Evolutionary conservation across 1,140 invertebrate species (phyloP).

Genomic region (Achroia grisella): DNA sequence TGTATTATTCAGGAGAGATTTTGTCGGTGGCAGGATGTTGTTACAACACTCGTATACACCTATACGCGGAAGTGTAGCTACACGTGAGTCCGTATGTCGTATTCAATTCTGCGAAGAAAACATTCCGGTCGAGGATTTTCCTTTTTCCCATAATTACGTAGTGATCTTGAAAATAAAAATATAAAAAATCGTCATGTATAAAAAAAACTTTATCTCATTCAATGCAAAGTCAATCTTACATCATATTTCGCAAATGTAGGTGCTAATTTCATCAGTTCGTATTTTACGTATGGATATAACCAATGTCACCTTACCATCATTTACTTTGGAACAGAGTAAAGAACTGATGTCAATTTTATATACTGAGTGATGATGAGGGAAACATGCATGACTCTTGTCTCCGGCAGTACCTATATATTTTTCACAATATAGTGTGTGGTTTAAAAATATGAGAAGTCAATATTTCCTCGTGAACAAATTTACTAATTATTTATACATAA

Average conservation of each 20-base stretch:
- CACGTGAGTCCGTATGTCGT: neutral
- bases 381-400: no score
- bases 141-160: conserved; percentile 5
- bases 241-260: conserved; percentile 31
- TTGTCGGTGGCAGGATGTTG: conserved; percentile 33
- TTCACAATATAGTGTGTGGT: no score
- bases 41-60: conserved; percentile 16
- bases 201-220: no score
- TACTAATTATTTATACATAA: no score
- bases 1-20: conserved; percentile 20
- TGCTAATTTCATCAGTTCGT: conserved; percentile 40
- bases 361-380: no score
- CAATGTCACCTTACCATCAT: conserved; percentile 40
- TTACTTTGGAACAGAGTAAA: conserved; percentile 15
- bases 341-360: conserved; percentile 19
- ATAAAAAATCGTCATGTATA: no score
- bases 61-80: conserved; percentile 15
- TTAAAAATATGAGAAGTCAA: no score
- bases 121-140: conserved; percentile 19
- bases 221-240: conserved; percentile 3
- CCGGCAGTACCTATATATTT: no score
- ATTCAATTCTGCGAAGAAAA: conserved; percentile 21
- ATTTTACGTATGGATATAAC: conserved; percentile 7
- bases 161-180: neutral
- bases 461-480: no score